These are phyloP conservation scores for Sycophaga agraensis DNA, from an alignment of 1,140 invertebrate genomes.

Conservation along the genomic window DNA sequence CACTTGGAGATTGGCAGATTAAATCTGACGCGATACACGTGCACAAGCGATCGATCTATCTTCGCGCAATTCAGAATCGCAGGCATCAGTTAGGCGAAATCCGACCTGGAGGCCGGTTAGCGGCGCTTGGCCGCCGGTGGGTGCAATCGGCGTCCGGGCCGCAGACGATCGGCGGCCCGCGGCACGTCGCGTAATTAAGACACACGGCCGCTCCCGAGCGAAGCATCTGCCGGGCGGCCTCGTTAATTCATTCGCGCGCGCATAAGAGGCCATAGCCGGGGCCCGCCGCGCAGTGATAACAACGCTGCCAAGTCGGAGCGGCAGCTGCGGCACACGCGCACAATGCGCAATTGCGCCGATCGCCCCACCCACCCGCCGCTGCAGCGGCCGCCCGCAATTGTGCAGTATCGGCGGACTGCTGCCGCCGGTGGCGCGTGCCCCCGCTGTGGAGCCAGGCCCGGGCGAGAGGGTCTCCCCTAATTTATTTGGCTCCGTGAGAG, in stretches of 20 bases:
- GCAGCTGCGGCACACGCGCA: slow-evolving; percentile 12
- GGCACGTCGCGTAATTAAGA: no score
- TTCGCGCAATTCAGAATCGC: not conserved
- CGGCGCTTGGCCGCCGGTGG: not conserved
- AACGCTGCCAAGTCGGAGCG: not conserved
- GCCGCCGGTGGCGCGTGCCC: not conserved
- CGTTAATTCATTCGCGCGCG: not conserved
- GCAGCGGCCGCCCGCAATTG: not conserved
- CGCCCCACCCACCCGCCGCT: not conserved
- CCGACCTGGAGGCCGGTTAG: not conserved
- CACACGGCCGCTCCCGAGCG: no score
- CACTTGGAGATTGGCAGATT: no score
- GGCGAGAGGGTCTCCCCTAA: slow-evolving; percentile 10
- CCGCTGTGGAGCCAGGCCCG: not conserved
- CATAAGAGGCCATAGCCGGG: not conserved
- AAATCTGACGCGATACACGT: no score
- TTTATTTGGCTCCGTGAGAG: slow-evolving; percentile 21
- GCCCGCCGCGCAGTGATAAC: slow-evolving; percentile 10
- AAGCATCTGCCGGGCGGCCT: not conserved
- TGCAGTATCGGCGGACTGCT: slow-evolving; percentile 9
- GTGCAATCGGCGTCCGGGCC: not conserved
- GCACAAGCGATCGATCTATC: no score
- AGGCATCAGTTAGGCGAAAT: no score
- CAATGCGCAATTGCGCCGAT: slow-evolving; percentile 15
- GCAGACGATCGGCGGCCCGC: no score